These are phyloP conservation scores for Psophia crepitans DNA, from an alignment of 2,113 vertebrate genomes.

Conservation along the genomic window DNA sequence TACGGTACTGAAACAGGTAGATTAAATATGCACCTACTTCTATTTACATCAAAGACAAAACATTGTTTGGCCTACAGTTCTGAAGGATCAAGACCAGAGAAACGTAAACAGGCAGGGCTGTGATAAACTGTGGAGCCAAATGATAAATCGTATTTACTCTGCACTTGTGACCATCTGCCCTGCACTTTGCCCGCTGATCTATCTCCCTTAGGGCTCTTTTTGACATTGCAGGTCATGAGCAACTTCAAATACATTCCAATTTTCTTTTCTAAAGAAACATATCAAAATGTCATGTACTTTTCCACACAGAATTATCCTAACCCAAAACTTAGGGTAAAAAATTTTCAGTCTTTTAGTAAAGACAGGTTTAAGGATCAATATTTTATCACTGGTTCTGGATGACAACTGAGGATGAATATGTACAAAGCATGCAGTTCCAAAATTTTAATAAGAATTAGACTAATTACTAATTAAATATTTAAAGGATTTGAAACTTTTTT, in stretches of 20 bases:
- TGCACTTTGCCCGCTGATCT: background rate
- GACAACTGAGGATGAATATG: background rate
- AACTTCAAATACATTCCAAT: background rate
- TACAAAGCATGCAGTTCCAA: background rate
- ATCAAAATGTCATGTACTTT: background rate
- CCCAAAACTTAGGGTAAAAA: background rate
- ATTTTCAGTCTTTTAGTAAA: background rate
- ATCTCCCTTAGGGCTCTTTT: background rate
- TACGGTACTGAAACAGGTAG: too few species aligned
- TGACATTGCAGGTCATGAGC: background rate
- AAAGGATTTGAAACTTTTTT: background rate
- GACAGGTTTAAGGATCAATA: background rate
- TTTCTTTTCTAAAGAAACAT: background rate
- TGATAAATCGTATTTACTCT: background rate
- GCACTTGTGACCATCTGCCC: background rate
- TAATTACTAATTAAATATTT: background rate
- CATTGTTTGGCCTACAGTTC: background rate
- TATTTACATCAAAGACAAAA: background rate
- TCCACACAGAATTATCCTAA: background rate
- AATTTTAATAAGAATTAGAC: background rate
- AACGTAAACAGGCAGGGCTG: background rate
- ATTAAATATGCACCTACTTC: background rate
- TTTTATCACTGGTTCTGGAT: background rate
- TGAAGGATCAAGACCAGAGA: background rate
- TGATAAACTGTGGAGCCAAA: background rate